These are phyloP conservation scores for Mesaphorura yosii DNA, from an alignment of 1,140 invertebrate genomes.

Conservation along the genomic window DNA sequence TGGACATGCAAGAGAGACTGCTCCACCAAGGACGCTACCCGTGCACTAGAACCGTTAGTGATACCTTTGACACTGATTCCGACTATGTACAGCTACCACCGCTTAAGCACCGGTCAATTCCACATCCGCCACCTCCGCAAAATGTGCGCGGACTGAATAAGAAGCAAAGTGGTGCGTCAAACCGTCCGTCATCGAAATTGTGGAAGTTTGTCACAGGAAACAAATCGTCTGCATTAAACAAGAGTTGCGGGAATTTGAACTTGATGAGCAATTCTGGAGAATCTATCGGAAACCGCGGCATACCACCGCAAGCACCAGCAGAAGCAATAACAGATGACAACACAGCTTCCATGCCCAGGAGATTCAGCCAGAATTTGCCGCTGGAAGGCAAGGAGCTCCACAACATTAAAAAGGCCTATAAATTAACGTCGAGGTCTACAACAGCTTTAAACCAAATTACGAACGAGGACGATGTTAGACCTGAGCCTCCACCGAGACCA, in stretches of 20 bases:
- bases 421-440: slow-evolving; percentile 26
- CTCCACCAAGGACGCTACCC: slow-evolving; percentile 40
- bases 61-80: slow-evolving; percentile 71
- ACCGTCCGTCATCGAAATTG: slow-evolving; percentile 14
- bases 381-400: too few relatives aligned
- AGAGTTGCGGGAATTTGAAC: slow-evolving; percentile 4
- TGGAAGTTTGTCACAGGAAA: slow-evolving; percentile 24
- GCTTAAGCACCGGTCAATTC: slow-evolving; percentile 52
- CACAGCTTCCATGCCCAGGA: too few relatives aligned
- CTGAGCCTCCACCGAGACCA: slow-evolving; percentile 30
- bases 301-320: too few relatives aligned
- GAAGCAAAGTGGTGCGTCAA: too few relatives aligned
- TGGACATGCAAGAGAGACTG: neutral
- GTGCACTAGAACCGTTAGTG: slow-evolving; percentile 59
- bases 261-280: too few relatives aligned
- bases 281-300: too few relatives aligned
- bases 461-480: slow-evolving; percentile 2
- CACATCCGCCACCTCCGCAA: slow-evolving; percentile 48
- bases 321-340: too few relatives aligned
- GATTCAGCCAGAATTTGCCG: too few relatives aligned
- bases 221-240: neutral
- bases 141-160: too few relatives aligned
- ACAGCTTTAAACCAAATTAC: slow-evolving; percentile 21
- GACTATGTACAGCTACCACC: slow-evolving; percentile 74
- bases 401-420: neutral